Conservation (phyloP, 2,797 vertebrate species). For the Parambassis ranga region DNA sequence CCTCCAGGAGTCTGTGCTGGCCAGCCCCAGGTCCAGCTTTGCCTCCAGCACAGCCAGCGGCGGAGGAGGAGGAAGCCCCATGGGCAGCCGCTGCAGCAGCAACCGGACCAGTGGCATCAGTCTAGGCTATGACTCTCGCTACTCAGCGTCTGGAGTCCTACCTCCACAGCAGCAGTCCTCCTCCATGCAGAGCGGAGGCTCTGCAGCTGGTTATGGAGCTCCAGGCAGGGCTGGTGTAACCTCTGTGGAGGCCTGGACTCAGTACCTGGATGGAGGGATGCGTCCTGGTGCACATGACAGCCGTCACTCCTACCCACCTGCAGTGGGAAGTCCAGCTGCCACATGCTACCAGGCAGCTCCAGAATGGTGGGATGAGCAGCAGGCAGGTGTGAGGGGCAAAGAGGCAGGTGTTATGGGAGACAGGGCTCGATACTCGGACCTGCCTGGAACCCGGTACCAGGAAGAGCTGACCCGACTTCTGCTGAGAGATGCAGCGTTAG, state of each 20-base stretch:
- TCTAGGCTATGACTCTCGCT: slow-evolving; percentile 86
- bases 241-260: slow-evolving; percentile 78
- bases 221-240: slow-evolving; percentile 58
- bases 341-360: slow-evolving; percentile 71
- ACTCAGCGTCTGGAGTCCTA: slow-evolving; percentile 69
- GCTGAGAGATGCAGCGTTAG: slow-evolving; percentile 73
- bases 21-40: slow-evolving; percentile 88
- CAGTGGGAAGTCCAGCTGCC: slow-evolving; percentile 78
- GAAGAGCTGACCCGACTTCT: slow-evolving; percentile 81
- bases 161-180: slow-evolving; percentile 73
- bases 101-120: slow-evolving; percentile 91
- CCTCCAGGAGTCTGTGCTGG: slow-evolving; percentile 83
- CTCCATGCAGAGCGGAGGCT: slow-evolving; percentile 58
- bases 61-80: slow-evolving; percentile 81
- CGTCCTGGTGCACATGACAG: slow-evolving; percentile 75
- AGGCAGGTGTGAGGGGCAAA: slow-evolving; percentile 54
- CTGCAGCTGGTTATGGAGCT: slow-evolving; percentile 43
- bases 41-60: slow-evolving; percentile 89
- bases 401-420: slow-evolving; percentile 68
- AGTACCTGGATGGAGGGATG: slow-evolving; percentile 74
- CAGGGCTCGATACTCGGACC: slow-evolving; percentile 77
- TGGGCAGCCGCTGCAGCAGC: slow-evolving; percentile 86
- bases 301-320: slow-evolving; percentile 88
- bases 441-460: slow-evolving; percentile 80
- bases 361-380: slow-evolving; percentile 80